Evolutionary conservation across 2,888 invertebrate genomes (phyloP), one percentile per base, ranked within the genome.

Genomic region (Branchipolynoe longqiensis): DNA sequence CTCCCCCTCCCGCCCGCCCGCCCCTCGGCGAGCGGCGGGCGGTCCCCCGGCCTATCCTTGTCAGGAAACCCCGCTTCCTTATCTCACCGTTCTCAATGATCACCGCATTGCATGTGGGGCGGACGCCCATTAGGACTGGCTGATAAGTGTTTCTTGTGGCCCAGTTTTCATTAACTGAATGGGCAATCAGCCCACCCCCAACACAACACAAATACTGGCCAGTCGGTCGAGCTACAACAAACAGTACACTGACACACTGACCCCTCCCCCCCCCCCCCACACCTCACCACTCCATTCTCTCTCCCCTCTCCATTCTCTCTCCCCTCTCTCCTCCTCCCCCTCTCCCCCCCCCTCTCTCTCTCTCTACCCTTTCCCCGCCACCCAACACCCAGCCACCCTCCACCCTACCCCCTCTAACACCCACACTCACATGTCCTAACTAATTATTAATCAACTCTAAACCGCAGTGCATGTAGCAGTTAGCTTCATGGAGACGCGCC

Each of bases 101-200:
- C 41, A 78, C 78, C 54, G 78, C 41, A 25, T 78, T 78, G 78
- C 78, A 78, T 78, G 78, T 28, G 48, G 54, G 28, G 31, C 78
- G 78, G 48, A 25, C 48, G 78, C 78, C 78, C 78, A 78, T 78
- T 78, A 78, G 48, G 54, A 8, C 48, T 12, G 28, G 54, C 78
- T 78, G 78, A 78, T 78, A 78, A 78, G 78, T 78, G 78, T 48
- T 78, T 78, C 78, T 78, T 78, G 41, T 78, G 54, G 78, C 48
- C 41, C 78, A 78, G 78, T 40, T 78, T 78, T 78, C 78, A 78
- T 78, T 78, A 78, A 54, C 78, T 78, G 78, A 78, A 78, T 78
- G 78, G 78, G 48, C 78, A 78, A 78, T 78, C 78, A 41, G 78
- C 48, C 78, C 48, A 28, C 25, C 18, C 48, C 1, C 22, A 38